phyloP scores from a whole-genome alignment of 1,140 invertebrate species.

The Neelides sp. region DNA sequence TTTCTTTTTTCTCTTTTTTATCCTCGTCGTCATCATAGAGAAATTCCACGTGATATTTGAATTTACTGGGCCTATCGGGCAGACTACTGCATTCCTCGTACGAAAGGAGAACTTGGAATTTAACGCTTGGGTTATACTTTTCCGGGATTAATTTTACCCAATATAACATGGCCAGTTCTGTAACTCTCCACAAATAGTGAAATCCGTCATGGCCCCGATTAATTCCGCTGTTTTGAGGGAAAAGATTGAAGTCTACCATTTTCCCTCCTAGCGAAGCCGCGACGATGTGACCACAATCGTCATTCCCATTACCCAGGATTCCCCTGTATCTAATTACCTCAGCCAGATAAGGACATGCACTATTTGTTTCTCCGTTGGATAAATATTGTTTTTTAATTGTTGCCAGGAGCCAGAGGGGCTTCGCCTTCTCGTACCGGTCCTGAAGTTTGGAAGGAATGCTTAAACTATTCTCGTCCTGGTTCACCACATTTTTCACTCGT shows the following conservation, averaged over 20 bases:
- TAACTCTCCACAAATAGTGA: not conserved
- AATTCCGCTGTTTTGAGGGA: not conserved
- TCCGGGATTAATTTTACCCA: not conserved
- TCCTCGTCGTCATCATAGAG: not conserved
- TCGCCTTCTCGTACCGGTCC: too few relatives aligned
- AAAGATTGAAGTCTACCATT: not conserved
- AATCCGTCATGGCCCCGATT: not conserved
- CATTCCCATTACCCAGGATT: not conserved
- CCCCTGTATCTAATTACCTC: not conserved
- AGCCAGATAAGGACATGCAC: not conserved
- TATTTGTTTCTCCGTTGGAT: not conserved
- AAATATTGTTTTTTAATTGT: not conserved
- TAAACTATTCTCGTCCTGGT: too few relatives aligned
- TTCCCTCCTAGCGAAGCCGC: not conserved
- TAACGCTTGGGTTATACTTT: not conserved
- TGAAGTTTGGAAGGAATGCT: too few relatives aligned
- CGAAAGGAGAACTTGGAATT: not conserved
- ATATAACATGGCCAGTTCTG: not conserved
- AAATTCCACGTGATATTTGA: not conserved
- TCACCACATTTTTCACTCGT: too few relatives aligned
- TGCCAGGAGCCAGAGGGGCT: not conserved
- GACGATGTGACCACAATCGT: not conserved
- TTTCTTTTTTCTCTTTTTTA: not conserved
- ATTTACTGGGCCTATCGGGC: not conserved
- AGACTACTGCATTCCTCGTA: not conserved